Evolutionary conservation across 1,140 invertebrate genomes (phyloP), one percentile per base, ranked within the genome.

Genomic region (Papilio dardanus): DNA sequence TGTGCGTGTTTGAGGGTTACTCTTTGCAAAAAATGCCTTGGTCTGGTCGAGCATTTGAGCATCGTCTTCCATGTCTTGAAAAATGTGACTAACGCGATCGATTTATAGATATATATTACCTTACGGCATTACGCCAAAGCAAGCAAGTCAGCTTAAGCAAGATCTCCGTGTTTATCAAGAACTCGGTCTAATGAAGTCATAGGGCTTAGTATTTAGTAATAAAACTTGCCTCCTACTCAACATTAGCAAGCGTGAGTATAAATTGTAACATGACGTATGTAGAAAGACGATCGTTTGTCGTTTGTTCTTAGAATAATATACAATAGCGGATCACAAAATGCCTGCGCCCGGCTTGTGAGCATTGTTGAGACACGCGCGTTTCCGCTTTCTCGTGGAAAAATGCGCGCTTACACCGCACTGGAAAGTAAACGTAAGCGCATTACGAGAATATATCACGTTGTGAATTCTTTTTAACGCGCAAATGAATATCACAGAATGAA

Each of bases 301-400:
- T 76, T 69, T 75, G 77, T 92, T 92, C 91, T 87, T 78, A 85
- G 89, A 91, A 92, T 84, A 87, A 87, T 85, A 86, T 86, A 90
- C 89, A 91, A 91, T 88, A 82, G 81, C 74, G 69, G 54, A 62
- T 78, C 76, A 78, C 81, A 89, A 86, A 90, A 89, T 91, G 87
- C 88, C 86, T 85, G 84, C 86, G 85, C 86, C n/a, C 84, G 86
- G 86, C 84, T 82, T 76, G 83, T 77, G 83, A 87, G 86, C 81
- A 92, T 91, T 91, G 91, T 91, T 84, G 82, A 87, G 83, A 91
- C 86, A 90, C 88, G 85, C 88, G 88, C 83, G 86, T 92, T 93
- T 92, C 91, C 90, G 91, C 91, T 93, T 92, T 93, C 91, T 88
- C 91, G 89, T 89, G 89, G 88, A 93, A 93, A 91, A 93, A 92